Conservation (phyloP, 2,888 invertebrate genomes). For the Saturnia pavonia region DNA sequence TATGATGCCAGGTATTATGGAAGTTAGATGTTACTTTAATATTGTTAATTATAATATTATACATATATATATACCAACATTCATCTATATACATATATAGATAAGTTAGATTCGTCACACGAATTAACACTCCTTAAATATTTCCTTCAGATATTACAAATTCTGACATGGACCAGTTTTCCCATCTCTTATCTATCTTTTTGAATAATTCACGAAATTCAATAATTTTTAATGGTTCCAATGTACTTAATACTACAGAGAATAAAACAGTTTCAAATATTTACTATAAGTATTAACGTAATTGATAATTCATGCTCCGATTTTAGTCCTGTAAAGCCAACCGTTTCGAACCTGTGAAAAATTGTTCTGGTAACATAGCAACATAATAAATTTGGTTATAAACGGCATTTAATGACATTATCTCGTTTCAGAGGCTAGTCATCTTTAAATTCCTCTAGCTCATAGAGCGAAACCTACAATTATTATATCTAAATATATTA, state of each 20-base stretch:
- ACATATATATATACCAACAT: no score
- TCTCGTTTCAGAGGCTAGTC: constrained; percentile 1
- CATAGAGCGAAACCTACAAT: background rate
- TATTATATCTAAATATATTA: background rate
- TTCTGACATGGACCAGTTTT: background rate
- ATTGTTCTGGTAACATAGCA: background rate
- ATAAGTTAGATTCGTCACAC: background rate
- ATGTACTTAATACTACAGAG: no score
- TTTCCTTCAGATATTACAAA: background rate
- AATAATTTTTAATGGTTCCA: background rate
- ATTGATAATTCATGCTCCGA: background rate
- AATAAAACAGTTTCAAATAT: no score
- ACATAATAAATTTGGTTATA: constrained; percentile 14
- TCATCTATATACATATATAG: no score
- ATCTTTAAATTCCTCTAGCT: background rate
- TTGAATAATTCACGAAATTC: background rate
- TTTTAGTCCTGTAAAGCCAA: background rate
- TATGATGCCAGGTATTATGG: no score
- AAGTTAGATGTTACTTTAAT: no score
- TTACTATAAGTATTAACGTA: no score
- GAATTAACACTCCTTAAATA: background rate
- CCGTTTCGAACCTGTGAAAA: background rate
- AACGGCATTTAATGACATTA: constrained; percentile 2
- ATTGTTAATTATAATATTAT: no score
- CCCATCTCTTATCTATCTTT: background rate